Base-by-base conservation (phyloP, 2,888 invertebrate species). In the Tiphia femorata region DNA sequence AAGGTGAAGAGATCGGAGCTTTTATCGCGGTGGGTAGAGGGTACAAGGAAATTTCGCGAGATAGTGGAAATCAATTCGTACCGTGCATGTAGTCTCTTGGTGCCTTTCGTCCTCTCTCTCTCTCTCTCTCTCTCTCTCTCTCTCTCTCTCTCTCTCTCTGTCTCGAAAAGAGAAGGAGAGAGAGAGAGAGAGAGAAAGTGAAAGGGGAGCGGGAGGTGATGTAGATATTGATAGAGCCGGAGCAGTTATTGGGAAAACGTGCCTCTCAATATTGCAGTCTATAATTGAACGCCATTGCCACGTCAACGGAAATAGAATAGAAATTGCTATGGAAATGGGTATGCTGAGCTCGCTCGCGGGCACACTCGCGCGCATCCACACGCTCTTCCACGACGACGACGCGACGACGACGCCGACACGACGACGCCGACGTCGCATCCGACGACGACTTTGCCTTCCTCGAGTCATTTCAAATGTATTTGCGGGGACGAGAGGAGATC, bases 231-330 rank as follows among this genome's bases (percentile, higher is more conserved):
- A 69, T 67, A 53, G 59, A 70, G 59, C 56, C 29, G 55, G 50
- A 23, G 61, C 75, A 76, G 77, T 77, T 79, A 79, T 79, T 75
- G 79, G 76, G 72, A 73, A 76, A 78, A 79, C 78, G 77, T 78
- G 78, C 70, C 75, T 77, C 78, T 76, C 78, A 73, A 79, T 80
- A 79, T 78, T 77, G 76, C 75, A 77, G 74, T 76, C 76, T 74
- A 78, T 78, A 79, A 80, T 79, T 78, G 78, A 79, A 80, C 73
- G 77, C 73, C 78, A 78, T 77, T 73, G 77, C 76, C 76, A 67
- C 73, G 76, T 77, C 76, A 74, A 78, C 79, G 78, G 80, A 80
- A 80, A 80, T 80, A 77, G 79, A 80, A 80, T 80, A 78, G 79
- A 76, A 79, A 80, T 79, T 79, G 79, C 74, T 73, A 73, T 78